phyloP scores from a whole-genome alignment of 2,797 vertebrate genomes.

The Rousettus madagascariensis region DNA sequence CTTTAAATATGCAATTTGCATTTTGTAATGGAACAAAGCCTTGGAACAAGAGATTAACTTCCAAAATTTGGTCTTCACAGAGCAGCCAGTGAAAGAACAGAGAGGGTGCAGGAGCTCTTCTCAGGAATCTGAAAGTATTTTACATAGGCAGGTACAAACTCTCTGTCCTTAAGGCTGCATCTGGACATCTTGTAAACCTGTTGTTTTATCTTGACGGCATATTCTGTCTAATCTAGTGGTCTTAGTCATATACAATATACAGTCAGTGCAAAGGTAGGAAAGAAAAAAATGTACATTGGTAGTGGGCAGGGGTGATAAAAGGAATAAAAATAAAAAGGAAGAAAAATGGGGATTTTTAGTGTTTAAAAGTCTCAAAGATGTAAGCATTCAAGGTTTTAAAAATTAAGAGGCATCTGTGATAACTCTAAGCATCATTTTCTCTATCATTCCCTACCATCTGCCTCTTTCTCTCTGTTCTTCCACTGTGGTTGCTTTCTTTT shows the following conservation, averaged over 20 bases:
- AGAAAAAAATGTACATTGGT: not conserved
- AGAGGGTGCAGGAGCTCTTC: rapidly evolving
- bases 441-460: constrained; percentile 36
- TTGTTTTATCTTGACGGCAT: not conserved
- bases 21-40: not conserved
- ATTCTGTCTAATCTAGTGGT: not conserved
- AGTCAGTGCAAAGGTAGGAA: not conserved
- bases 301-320: not conserved
- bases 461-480: not conserved
- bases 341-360: not conserved
- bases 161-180: not conserved
- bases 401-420: constrained; percentile 50
- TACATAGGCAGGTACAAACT: not conserved
- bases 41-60: not conserved
- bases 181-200: not conserved
- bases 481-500: not conserved
- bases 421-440: constrained; percentile 11
- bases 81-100: not conserved
- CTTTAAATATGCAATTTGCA: not conserved
- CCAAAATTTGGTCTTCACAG: not conserved
- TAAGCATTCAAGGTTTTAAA: constrained; percentile 23
- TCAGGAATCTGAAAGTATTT: not conserved
- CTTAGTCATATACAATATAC: not conserved
- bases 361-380: not conserved
- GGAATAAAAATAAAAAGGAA: not conserved